Conservation (phyloP, 2,113 vertebrate species). For the Pantherophis guttatus region DNA sequence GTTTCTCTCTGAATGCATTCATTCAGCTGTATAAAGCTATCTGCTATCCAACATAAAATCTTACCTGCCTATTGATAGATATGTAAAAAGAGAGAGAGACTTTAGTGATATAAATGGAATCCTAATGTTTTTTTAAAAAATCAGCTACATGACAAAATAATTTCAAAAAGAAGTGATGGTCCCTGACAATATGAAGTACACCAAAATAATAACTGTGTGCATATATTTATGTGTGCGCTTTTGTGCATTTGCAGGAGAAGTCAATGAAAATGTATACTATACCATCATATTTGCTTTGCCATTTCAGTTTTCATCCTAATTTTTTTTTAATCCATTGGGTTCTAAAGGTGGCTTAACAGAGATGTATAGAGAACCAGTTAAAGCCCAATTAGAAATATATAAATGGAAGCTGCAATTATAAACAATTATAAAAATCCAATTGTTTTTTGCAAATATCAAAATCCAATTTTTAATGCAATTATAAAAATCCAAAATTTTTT, state of each 20-base stretch:
- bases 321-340: not conserved
- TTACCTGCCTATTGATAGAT: not conserved
- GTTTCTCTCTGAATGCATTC: not conserved
- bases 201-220: not conserved
- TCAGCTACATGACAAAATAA: not conserved
- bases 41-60: not conserved
- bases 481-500: no score
- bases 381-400: not conserved
- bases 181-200: not conserved
- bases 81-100: no score
- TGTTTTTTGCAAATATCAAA: no score
- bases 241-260: not conserved
- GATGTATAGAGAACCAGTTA: not conserved
- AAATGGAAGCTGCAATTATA: not conserved
- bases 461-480: not conserved
- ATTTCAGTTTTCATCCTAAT: not conserved
- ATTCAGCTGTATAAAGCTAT: not conserved
- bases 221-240: not conserved
- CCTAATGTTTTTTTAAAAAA: not conserved
- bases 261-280: not conserved
- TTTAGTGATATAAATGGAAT: not conserved
- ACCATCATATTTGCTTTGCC: not conserved
- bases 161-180: not conserved
- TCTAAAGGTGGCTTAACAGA: not conserved
- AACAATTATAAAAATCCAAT: not conserved